A percentile compares a stretch with the other conserved stretches of the same genome.
phyloP scores from a whole-genome alignment of 2,888 invertebrate species.

The Ennomos erosarius region DNA sequence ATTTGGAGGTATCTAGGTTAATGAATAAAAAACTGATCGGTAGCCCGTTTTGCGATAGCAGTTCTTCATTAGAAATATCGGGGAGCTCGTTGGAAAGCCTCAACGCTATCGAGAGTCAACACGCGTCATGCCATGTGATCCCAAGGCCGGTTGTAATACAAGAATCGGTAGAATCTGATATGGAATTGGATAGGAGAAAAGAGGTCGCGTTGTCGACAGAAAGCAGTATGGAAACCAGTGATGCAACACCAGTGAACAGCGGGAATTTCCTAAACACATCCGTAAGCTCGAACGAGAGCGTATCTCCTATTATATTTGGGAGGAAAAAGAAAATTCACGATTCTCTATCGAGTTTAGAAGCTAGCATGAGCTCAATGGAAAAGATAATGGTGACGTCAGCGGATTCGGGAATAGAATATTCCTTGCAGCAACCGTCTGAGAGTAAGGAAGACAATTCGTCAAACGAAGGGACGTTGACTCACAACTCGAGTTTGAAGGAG shows the following conservation, averaged over 20 bases:
- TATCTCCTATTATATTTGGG: constrained; percentile 77
- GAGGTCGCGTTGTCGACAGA: constrained; percentile 63
- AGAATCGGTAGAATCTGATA: constrained; percentile 49
- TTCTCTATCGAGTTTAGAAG: constrained; percentile 78
- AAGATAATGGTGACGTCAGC: constrained; percentile 77
- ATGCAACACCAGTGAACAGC: constrained; percentile 69
- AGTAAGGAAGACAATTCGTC: constrained; percentile 75
- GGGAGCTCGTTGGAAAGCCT: constrained; percentile 81
- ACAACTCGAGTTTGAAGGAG: constrained; percentile 74
- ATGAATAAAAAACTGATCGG: constrained; percentile 71
- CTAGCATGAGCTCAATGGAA: constrained; percentile 79
- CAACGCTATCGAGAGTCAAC: constrained; percentile 59
- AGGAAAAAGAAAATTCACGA: constrained; percentile 74
- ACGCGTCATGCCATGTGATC: constrained; percentile 23
- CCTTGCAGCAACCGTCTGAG: constrained; percentile 71
- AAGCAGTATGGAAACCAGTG: constrained; percentile 75
- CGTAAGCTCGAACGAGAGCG: constrained; percentile 79
- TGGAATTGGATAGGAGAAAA: constrained; percentile 70
- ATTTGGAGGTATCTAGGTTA: constrained; percentile 79
- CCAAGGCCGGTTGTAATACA: constrained; percentile 56
- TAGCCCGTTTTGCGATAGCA: constrained; percentile 77
- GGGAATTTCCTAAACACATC: constrained; percentile 70
- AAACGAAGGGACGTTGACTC: constrained; percentile 81
- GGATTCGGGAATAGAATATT: constrained; percentile 80
- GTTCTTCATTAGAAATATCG: constrained; percentile 78